Base-by-base conservation (phyloP, 2,888 invertebrate genomes). In the Cheilosia pagana region DNA sequence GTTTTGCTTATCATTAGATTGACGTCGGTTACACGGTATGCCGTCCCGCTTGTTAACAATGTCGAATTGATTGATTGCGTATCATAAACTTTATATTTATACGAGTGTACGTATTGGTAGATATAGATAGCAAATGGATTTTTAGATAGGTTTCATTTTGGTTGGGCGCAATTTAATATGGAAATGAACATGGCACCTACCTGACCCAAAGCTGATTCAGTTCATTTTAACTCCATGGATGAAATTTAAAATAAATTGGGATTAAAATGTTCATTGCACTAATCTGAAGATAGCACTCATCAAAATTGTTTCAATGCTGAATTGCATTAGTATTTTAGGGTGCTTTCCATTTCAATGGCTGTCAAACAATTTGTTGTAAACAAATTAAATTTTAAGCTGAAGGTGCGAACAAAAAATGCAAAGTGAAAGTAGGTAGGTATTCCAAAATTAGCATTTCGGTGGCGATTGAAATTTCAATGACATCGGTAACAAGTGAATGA, bases 51-150 rank as follows among this genome's bases (percentile, higher is more conserved):
- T 60, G 72, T 72, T 53, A 72, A 23, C 63, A 45, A 74, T 63
- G 31, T 43, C 53, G 23, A 63, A 23, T 48, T 74, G 63, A 74
- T 65, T 65, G 74, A 74, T 74, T 74, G 35, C 39, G 25, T 57
- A 74, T 48, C 68, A 12, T 41, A 62, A n/a, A 10, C n/a, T 41
- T 1, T 25, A 8, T 2, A 28, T 28, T 25, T n/a, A n/a, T n/a
- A n/a, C n/a, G n/a, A n/a, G 23, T n/a, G 25, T 6, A 60, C 6
- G 35, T 35, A 12, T 35, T 12, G 12, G 35, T 35, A 35, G 12
- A 12, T 35, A 35, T n/a, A 52, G 60, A 72, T 62, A 43, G 25
- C 39, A 39, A 2, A 4, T 39, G n/a, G 8, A 5, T 25, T 62
- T n/a, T 10, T 63, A 35, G 53, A 16, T 45, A 4, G 0, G 59